Evolutionary conservation across 2,113 vertebrate species (phyloP).

Genomic region (Lethenteron camtschaticum): DNA sequence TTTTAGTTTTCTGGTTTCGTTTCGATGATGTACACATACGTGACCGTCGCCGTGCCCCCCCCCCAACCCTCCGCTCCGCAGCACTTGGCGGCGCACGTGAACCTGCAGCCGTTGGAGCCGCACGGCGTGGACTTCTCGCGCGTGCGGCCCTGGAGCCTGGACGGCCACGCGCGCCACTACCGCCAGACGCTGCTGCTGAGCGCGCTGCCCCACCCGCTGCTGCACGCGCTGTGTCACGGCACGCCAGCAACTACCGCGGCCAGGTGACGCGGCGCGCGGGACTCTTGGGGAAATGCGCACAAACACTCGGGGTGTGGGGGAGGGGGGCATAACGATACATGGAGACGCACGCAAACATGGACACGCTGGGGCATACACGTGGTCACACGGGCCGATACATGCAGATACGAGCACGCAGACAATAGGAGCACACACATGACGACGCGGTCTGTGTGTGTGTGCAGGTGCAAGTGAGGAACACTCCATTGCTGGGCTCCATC

Average conservation of each 20-base stretch:
- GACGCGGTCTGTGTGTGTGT: no score
- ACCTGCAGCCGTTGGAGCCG: slow-evolving; percentile 60
- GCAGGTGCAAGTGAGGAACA: slow-evolving; percentile 44
- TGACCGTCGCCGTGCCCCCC: no score
- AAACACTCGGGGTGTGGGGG: no score
- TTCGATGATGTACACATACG: no score
- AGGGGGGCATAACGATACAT: no score
- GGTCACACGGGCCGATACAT: no score
- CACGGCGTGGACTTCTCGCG: slow-evolving; percentile 84
- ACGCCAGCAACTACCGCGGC: slow-evolving; percentile 53
- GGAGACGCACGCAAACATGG: no score
- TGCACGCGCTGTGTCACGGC: slow-evolving; percentile 64
- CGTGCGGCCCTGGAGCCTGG: slow-evolving; percentile 71
- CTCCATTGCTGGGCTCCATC: slow-evolving; percentile 47
- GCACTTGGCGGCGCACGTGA: slow-evolving; percentile 69
- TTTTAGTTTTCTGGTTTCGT: no score
- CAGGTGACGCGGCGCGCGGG: slow-evolving; percentile 31
- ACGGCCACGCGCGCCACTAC: slow-evolving; percentile 57
- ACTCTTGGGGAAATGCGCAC: no score
- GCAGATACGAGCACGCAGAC: no score
- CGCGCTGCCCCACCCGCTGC: slow-evolving; percentile 56
- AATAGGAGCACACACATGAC: no score
- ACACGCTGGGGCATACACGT: no score
- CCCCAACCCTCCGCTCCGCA: slow-evolving; percentile 15
- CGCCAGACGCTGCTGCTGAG: slow-evolving; percentile 75